phyloP scores from a whole-genome alignment of 2,113 vertebrate genomes.

The Chitala chitala region DNA sequence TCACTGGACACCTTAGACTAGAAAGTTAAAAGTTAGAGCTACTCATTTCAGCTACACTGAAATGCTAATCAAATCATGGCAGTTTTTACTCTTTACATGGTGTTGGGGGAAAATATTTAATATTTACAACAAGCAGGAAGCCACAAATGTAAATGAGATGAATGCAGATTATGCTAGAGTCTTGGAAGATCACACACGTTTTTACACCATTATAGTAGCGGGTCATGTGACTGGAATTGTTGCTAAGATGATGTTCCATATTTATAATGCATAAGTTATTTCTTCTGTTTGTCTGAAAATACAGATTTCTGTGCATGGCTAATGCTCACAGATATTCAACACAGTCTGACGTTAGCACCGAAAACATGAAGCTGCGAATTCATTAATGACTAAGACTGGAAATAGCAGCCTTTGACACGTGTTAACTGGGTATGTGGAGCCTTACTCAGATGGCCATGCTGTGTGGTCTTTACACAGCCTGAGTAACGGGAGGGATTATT shows the following conservation, averaged over 20 bases:
- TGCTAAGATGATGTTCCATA: neutral
- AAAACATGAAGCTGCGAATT: neutral
- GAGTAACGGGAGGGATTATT: neutral
- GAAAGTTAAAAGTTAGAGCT: neutral
- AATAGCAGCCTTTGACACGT: neutral
- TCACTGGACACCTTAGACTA: neutral
- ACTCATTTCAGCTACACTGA: neutral
- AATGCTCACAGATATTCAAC: neutral
- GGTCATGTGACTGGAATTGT: neutral
- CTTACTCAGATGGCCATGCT: neutral
- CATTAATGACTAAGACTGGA: slow-evolving; percentile 2
- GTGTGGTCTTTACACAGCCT: neutral
- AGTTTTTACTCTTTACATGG: neutral
- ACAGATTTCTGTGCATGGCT: neutral
- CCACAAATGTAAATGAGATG: neutral
- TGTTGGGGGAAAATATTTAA: neutral
- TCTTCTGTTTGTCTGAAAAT: slow-evolving; percentile 1
- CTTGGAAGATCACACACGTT: neutral
- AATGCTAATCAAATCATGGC: neutral
- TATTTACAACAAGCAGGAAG: neutral
- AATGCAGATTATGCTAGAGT: neutral
- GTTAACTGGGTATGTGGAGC: neutral
- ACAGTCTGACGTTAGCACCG: neutral
- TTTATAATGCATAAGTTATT: neutral
- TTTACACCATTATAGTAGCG: neutral